These are phyloP conservation scores for Pterocles gutturalis DNA, from an alignment of 2,113 vertebrate species.

Conservation along the genomic window DNA sequence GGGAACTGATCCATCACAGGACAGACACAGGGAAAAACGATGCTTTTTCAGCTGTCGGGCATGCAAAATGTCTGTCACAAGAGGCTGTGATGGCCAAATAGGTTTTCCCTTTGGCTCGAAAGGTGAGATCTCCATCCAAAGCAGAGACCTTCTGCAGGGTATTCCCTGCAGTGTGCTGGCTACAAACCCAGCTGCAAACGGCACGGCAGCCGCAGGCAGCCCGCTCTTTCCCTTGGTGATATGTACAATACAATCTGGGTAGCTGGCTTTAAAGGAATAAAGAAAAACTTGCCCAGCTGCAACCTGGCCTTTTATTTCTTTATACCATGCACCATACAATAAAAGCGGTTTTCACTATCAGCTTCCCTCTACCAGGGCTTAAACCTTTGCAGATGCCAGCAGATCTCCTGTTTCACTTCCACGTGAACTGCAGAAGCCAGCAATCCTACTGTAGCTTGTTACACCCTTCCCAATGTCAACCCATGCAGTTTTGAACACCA, in stretches of 20 bases:
- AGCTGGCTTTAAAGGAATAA: not conserved
- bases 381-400: not conserved
- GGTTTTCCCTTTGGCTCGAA: not conserved
- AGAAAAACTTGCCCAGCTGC: not conserved
- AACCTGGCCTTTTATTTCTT: not conserved
- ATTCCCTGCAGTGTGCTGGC: not conserved
- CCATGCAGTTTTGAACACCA: not conserved
- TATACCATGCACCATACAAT: not conserved
- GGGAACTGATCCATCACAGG: not conserved
- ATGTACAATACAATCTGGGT: not conserved
- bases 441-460: not conserved
- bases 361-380: not conserved
- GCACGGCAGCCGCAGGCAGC: not conserved
- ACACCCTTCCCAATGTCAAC: not conserved
- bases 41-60: not conserved
- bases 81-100: not conserved
- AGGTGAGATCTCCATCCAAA: not conserved
- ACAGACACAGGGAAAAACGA: accelerated
- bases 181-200: not conserved
- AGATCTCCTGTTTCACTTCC: not conserved
- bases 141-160: not conserved
- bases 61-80: not conserved
- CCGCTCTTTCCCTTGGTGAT: not conserved
- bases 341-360: not conserved
- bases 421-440: not conserved